These are phyloP conservation scores for Drosophila nannoptera DNA, from an alignment of 1,140 invertebrate species.

Conservation along the genomic window DNA sequence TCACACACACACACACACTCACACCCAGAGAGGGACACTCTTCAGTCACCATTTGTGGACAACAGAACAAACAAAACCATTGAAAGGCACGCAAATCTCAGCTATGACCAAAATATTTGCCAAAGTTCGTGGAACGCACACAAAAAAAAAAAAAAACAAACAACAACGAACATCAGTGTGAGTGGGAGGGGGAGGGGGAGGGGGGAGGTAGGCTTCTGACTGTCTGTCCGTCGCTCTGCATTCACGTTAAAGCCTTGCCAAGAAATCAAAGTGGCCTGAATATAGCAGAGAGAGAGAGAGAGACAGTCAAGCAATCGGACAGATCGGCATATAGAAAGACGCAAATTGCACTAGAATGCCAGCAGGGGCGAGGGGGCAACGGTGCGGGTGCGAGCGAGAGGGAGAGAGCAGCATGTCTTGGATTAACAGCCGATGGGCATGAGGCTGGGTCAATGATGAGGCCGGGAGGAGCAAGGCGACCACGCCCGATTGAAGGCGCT, in stretches of 20 bases:
- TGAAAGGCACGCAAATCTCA: slow-evolving; percentile 75
- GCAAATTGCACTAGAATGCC: neutral
- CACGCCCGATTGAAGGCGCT: slow-evolving; percentile 17
- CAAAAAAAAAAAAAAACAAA: slow-evolving; percentile 33
- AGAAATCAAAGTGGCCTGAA: slow-evolving; percentile 64
- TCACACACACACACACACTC: slow-evolving; percentile 3
- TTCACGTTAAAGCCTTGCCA: slow-evolving; percentile 57
- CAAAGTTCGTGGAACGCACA: slow-evolving; percentile 51
- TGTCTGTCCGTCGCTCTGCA: neutral
- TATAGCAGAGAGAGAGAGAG: slow-evolving; percentile 31
- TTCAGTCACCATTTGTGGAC: slow-evolving; percentile 61
- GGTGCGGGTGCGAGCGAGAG: too few species aligned
- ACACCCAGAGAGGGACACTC: slow-evolving; percentile 9
- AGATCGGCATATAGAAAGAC: slow-evolving; percentile 14
- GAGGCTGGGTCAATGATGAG: too few species aligned
- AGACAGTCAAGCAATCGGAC: slow-evolving; percentile 17
- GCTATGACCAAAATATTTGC: slow-evolving; percentile 75
- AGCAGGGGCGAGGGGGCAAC: too few species aligned
- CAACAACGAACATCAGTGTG: slow-evolving; percentile 8
- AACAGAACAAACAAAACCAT: slow-evolving; percentile 74
- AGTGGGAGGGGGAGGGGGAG: neutral
- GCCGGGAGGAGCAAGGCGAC: too few species aligned
- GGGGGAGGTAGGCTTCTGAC: slow-evolving; percentile 6
- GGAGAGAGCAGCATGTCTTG: too few species aligned
- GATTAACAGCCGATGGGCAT: too few species aligned